Evolutionary conservation across 2,888 invertebrate genomes (phyloP), one percentile per base, ranked within the genome.

Genomic region (Agrochola macilenta): DNA sequence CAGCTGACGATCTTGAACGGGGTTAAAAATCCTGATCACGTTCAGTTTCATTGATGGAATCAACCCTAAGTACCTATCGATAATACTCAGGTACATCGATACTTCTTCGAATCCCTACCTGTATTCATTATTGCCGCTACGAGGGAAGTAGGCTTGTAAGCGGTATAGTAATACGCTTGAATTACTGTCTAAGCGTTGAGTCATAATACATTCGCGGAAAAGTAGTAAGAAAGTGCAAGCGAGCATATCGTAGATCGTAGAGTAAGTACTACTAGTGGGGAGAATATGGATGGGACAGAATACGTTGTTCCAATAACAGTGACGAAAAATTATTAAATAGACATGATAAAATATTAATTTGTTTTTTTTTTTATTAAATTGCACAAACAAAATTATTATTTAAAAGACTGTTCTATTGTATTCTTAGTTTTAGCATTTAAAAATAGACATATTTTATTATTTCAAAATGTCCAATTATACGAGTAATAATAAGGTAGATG

Each of bases 91-190:
- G 54, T n/a, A n/a, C 54, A 66, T 72, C 72, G 73, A 72, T 57
- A 57, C 17, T 20, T 54, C 26, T 54, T 43, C 23, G 0, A 57
- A 12, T 73, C 73, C 43, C 23, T 30, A 54, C 30, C 30, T 20
- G 43, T 3, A 5, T 20, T 43, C 23, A 39, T 49, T 49, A 12
- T 30, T 17, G 57, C 30, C 43, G n/a, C 73, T 46, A 74, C 30
- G 49, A 52, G 4, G 17, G 35, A 49, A 63, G 43, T 68, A 68
- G 39, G 30, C 57, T 9, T 68, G 73, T 57, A 43, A 64, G 61
- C 54, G 49, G 58, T 65, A 46, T 20, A n/a, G 11, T 66, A 35
- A 20, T 7, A 60, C 60, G 66, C 65, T 78, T 66, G 46, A 66
- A 52, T 58, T 26, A 35, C 23, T 49, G 26, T 58, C 4, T 68